phyloP scores from a whole-genome alignment of 2,888 invertebrate species.

The Anaspis maculata region DNA sequence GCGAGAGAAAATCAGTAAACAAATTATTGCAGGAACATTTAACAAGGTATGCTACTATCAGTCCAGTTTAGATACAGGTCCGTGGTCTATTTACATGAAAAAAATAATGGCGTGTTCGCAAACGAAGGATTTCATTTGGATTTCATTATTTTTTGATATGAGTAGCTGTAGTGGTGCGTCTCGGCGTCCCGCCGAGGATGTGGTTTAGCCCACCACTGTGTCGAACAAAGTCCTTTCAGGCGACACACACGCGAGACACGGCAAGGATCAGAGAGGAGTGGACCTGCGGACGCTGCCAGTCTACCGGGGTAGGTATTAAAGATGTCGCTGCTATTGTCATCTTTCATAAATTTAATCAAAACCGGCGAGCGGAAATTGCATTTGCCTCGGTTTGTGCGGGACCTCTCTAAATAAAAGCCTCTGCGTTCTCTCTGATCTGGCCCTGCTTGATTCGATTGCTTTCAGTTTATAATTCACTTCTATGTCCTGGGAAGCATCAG shows the following conservation, averaged over 20 bases:
- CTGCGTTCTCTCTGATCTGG: too few relatives aligned
- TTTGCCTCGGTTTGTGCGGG: constrained; percentile 12
- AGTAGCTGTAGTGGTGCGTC: too few relatives aligned
- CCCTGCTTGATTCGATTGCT: constrained; percentile 13
- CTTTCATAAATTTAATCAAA: constrained; percentile 30
- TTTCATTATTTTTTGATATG: too few relatives aligned
- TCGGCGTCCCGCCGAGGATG: constrained; percentile 1
- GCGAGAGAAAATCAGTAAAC: too few relatives aligned
- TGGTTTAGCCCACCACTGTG: constrained; percentile 1
- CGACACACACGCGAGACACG: constrained; percentile 11
- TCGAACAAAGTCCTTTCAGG: constrained; percentile 22
- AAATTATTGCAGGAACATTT: too few relatives aligned
- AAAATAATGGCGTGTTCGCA: too few relatives aligned
- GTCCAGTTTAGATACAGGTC: too few relatives aligned
- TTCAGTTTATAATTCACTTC: constrained; percentile 15
- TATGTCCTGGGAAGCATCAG: too few relatives aligned
- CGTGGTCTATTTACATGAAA: too few relatives aligned
- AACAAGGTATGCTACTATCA: too few relatives aligned
- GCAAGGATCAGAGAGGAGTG: constrained; percentile 20
- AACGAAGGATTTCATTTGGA: too few relatives aligned
- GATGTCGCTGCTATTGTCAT: constrained; percentile 26
- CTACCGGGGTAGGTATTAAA: too few relatives aligned
- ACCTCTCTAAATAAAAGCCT: constrained; percentile 11
- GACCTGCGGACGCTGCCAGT: constrained; percentile 18
- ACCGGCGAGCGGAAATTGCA: constrained; percentile 25